These are phyloP conservation scores for Colletes collaris DNA, from an alignment of 2,888 invertebrate species.

Conservation along the genomic window DNA sequence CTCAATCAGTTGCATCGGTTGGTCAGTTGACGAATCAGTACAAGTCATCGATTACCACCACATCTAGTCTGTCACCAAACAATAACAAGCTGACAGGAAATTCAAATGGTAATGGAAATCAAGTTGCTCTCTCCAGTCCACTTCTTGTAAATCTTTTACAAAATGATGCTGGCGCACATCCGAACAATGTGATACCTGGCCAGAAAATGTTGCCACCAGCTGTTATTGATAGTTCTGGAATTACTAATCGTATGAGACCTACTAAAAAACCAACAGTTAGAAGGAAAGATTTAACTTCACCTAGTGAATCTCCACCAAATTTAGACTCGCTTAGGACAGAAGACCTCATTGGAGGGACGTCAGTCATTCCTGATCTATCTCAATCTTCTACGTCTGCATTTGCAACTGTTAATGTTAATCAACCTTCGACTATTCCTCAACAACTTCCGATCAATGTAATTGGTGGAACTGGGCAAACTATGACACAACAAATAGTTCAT, in stretches of 20 bases:
- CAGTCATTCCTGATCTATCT: conserved; percentile 69
- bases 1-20: conserved; percentile 78
- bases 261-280: conserved; percentile 80
- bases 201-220: conserved; percentile 81
- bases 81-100: conserved; percentile 69
- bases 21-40: conserved; percentile 74
- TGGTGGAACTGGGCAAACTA: conserved; percentile 56
- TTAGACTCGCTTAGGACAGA: conserved; percentile 79
- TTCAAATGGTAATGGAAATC: conserved; percentile 76
- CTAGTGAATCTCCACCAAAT: conserved; percentile 78
- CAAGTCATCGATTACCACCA: conserved; percentile 74
- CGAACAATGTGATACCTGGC: conserved; percentile 74
- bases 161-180: conserved; percentile 88
- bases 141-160: conserved; percentile 95
- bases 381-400: conserved; percentile 79
- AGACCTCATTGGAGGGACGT: conserved; percentile 76
- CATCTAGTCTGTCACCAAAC: conserved; percentile 78
- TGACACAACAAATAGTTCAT: conserved; percentile 65
- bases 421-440: conserved; percentile 78
- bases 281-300: conserved; percentile 79
- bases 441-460: conserved; percentile 66
- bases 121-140: conserved; percentile 93
- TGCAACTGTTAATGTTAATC: conserved; percentile 77
- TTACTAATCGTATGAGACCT: conserved; percentile 76
- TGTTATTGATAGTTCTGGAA: conserved; percentile 74